Base-by-base conservation (phyloP, 53 echinoderm and acorn worm species). In the Henricia sp. region DNA sequence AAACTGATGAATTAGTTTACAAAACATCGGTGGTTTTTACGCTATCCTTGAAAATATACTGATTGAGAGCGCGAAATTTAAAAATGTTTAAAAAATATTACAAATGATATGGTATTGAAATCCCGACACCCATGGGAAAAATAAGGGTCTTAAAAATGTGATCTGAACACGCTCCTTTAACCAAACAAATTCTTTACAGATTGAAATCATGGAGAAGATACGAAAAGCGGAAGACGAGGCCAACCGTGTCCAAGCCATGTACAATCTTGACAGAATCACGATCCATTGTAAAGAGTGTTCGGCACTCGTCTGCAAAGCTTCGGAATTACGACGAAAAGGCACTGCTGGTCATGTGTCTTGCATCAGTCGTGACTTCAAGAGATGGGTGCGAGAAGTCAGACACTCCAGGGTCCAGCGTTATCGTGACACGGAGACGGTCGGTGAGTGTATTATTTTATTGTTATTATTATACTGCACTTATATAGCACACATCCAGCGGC, bases 261-360 rank as follows among this genome's bases (percentile, higher is more conserved):
- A 17, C 37, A 34, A 80, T 46, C 80, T 80, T 39, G 64, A 80
- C 6, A 37, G 34, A 23, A 80, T 80, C 23, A 23, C 44, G 2
- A 17, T 80, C 8, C 80, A 80, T 24, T 91, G 92, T 58, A 91
- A 80, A 48, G 84, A 88, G 41, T 91, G 92, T 67, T 50, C 73
- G 13, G 35, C 50, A 2, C 69, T 84, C 14, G 64, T 91, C 39
- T 91, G 92, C 57, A 56, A 77, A 23, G 88, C 88, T 3, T 74
- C 77, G 3, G 84, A 91, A 35, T 66, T 91, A 14, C 29, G 83
- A 33, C 33, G 88, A 17, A 88, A 71, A 42, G 84, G 88, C 4
- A 33, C 46, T 30, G 69, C 44, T 20, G 80, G 73, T 26, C 73
- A 93, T 37, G 77, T 78, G 72, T 87, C 87, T 0, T 93, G 90